Conservation (phyloP, 2,113 vertebrate genomes). For the Sterna hirundo region DNA sequence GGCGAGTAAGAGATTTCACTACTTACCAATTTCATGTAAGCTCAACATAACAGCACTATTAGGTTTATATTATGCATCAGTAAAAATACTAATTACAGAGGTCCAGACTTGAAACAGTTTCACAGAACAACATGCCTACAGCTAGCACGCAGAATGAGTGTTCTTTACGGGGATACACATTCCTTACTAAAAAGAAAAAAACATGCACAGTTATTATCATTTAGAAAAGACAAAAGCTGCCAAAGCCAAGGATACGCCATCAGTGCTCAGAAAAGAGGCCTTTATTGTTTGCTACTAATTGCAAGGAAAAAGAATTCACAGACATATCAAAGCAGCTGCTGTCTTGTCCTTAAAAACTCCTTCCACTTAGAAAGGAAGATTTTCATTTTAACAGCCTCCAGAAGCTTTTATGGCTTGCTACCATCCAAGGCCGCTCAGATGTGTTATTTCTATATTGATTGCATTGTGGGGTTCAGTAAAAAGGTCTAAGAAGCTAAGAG, state of each 20-base stretch:
- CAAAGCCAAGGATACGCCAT: constrained; percentile 18
- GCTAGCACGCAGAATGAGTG: not conserved
- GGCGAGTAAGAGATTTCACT: constrained; percentile 22
- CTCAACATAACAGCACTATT: constrained; percentile 23
- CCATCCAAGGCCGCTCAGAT: constrained; percentile 34
- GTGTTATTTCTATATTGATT: constrained; percentile 19
- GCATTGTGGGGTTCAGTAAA: constrained; percentile 9
- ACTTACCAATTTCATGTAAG: not conserved
- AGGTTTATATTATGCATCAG: constrained; percentile 42
- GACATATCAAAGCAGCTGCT: constrained; percentile 47
- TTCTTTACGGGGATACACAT: not conserved
- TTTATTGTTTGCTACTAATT: constrained; percentile 64
- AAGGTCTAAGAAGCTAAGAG: constrained; percentile 1
- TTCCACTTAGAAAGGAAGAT: constrained; percentile 28
- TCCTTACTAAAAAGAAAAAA: constrained; percentile 22
- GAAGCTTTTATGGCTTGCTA: constrained; percentile 19
- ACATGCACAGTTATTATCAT: not conserved
- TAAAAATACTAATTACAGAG: constrained; percentile 51
- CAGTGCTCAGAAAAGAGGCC: constrained; percentile 9
- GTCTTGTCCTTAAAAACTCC: constrained; percentile 52
- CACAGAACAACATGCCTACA: constrained; percentile 7
- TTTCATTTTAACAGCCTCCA: constrained; percentile 39
- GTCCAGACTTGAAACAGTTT: constrained; percentile 16
- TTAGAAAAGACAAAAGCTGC: constrained; percentile 57
- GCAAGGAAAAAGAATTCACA: constrained; percentile 36